A percentile compares a stretch with the other conserved stretches of the same genome.
phyloP scores from a whole-genome alignment of 2,888 invertebrate genomes.

The Adineta ricciae region DNA sequence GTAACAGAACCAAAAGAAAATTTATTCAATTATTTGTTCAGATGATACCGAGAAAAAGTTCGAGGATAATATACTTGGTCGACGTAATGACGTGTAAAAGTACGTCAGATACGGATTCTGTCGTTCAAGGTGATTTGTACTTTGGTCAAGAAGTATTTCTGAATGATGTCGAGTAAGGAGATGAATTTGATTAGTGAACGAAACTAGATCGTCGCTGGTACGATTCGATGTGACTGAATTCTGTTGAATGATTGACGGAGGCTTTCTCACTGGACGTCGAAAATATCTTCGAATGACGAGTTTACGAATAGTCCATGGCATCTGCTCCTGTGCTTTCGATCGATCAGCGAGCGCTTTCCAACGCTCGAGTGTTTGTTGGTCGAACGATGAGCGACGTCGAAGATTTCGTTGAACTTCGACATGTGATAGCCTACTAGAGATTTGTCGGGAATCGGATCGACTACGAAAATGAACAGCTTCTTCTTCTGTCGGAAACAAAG shows the following conservation, averaged over 20 bases:
- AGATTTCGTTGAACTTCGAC: background rate
- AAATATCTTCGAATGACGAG: background rate
- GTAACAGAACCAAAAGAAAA: background rate
- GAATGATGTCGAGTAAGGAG: background rate
- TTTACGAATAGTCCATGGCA: background rate
- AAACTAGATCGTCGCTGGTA: background rate
- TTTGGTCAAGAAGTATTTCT: background rate
- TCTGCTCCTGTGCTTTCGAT: background rate
- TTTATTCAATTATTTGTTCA: background rate
- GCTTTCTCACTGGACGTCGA: background rate
- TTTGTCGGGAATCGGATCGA: background rate
- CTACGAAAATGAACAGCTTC: background rate
- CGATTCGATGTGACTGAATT: background rate
- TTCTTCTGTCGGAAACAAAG: background rate
- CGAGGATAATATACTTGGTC: background rate
- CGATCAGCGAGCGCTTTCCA: background rate
- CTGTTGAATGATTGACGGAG: background rate
- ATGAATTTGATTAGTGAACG: background rate
- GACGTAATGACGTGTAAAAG: background rate
- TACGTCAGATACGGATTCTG: background rate
- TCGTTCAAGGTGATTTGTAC: background rate
- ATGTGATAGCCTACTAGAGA: background rate
- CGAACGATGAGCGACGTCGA: constrained; percentile 3
- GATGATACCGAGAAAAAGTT: background rate
- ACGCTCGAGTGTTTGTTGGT: background rate